These are phyloP conservation scores for Idaea dimidiata DNA, from an alignment of 2,888 invertebrate genomes.

Conservation along the genomic window DNA sequence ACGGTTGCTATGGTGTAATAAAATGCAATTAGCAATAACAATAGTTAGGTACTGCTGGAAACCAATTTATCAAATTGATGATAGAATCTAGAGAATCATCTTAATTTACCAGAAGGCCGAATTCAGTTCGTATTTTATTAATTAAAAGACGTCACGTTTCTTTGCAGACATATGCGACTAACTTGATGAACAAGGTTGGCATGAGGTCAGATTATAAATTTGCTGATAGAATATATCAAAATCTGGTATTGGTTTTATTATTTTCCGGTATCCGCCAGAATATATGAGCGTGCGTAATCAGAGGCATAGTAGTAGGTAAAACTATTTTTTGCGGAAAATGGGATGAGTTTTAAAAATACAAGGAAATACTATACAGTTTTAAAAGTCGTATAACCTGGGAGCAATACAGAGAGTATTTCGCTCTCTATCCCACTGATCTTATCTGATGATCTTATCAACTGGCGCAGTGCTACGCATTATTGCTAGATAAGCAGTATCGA, in stretches of 20 bases:
- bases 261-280: not conserved
- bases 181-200: not conserved
- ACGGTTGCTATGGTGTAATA: constrained; percentile 37
- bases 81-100: constrained; percentile 33
- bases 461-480: too few relatives aligned
- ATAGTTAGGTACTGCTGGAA: constrained; percentile 22
- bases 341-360: not conserved
- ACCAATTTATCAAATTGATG: constrained; percentile 39
- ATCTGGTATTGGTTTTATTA: not conserved
- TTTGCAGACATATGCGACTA: not conserved
- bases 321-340: not conserved
- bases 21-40: constrained; percentile 32
- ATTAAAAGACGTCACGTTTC: constrained; percentile 14
- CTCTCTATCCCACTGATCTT: too few relatives aligned
- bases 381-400: too few relatives aligned
- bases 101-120: not conserved
- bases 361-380: too few relatives aligned
- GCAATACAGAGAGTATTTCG: too few relatives aligned
- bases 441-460: too few relatives aligned
- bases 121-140: not conserved
- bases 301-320: too few relatives aligned
- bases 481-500: too few relatives aligned
- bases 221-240: not conserved
- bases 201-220: not conserved
- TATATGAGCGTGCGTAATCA: not conserved